phyloP scores from a whole-genome alignment of 2,888 invertebrate genomes.

The Pheosia tremula region DNA sequence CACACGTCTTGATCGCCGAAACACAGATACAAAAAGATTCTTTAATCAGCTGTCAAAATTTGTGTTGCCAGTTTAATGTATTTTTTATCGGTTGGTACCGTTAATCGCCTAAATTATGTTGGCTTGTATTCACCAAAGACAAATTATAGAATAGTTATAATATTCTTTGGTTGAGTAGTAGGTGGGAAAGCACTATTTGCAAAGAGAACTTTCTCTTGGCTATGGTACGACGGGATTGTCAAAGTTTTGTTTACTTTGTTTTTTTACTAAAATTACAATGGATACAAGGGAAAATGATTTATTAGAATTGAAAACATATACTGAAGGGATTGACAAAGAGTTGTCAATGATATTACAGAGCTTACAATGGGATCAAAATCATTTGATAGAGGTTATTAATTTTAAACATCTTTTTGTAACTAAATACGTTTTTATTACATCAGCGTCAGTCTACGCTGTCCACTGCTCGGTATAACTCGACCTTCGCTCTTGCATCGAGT shows the following conservation, averaged over 20 bases:
- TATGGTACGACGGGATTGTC: no score
- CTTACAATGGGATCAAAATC: conserved; percentile 69
- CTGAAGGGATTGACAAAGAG: conserved; percentile 60
- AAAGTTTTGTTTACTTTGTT: no score
- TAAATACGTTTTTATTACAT: not conserved
- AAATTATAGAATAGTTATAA: no score
- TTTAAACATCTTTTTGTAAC: not conserved
- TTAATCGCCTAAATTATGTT: no score
- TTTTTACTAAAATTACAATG: conserved; percentile 37
- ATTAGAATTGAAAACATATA: conserved; percentile 50
- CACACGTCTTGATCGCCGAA: conserved; percentile 57
- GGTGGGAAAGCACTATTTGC: no score
- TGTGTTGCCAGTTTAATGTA: conserved; percentile 18
- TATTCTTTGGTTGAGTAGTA: no score
- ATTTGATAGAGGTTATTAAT: conserved; percentile 55
- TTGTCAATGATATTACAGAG: conserved; percentile 67
- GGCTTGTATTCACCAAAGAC: no score
- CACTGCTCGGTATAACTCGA: no score
- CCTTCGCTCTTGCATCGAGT: no score
- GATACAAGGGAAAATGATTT: conserved; percentile 54
- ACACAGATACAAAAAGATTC: conserved; percentile 48
- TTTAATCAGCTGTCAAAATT: conserved; percentile 31
- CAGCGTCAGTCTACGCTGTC: no score
- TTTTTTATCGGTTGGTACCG: no score
- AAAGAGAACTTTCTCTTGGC: no score